Percentiles rank a stretch among this genome's conserved stretches.
Evolutionary conservation across 2,888 invertebrate species (phyloP).

Genomic region (Leptarthrus brevirostris): DNA sequence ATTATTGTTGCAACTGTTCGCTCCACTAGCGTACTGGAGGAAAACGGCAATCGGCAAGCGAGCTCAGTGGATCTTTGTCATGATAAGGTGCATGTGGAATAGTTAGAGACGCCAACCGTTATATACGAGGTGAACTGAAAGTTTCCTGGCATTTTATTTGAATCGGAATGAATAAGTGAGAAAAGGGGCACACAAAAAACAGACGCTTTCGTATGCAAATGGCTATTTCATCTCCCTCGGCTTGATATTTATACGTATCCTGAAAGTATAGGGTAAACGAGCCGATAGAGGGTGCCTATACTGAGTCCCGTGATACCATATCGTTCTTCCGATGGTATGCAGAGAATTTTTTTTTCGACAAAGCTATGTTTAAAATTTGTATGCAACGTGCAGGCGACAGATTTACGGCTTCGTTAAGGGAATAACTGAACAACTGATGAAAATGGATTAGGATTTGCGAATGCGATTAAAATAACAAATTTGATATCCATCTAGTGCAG

Average conservation of each 20-base stretch:
- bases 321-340: neutral
- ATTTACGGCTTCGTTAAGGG: slow-evolving; percentile 45
- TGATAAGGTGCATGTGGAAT: slow-evolving; percentile 8
- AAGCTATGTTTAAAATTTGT: slow-evolving; percentile 29
- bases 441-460: slow-evolving; percentile 43
- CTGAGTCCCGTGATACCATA: too few relatives aligned
- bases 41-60: neutral
- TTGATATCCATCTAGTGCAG: neutral
- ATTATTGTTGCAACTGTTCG: slow-evolving; percentile 38
- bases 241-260: slow-evolving; percentile 46
- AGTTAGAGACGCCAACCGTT: slow-evolving; percentile 11
- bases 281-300: neutral
- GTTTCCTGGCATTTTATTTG: slow-evolving; percentile 2
- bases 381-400: slow-evolving; percentile 43
- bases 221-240: slow-evolving; percentile 48
- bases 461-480: slow-evolving; percentile 36
- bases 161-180: slow-evolving; percentile 16
- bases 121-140: slow-evolving; percentile 29
- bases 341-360: neutral
- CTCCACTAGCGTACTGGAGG: neutral
- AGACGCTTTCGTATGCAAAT: slow-evolving; percentile 52
- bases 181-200: slow-evolving; percentile 17
- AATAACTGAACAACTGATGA: slow-evolving; percentile 36
- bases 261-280: slow-evolving; percentile 5
- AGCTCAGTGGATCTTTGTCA: neutral